These are phyloP conservation scores for Ormyrus labotus DNA, from an alignment of 2,888 invertebrate genomes.

Conservation along the genomic window DNA sequence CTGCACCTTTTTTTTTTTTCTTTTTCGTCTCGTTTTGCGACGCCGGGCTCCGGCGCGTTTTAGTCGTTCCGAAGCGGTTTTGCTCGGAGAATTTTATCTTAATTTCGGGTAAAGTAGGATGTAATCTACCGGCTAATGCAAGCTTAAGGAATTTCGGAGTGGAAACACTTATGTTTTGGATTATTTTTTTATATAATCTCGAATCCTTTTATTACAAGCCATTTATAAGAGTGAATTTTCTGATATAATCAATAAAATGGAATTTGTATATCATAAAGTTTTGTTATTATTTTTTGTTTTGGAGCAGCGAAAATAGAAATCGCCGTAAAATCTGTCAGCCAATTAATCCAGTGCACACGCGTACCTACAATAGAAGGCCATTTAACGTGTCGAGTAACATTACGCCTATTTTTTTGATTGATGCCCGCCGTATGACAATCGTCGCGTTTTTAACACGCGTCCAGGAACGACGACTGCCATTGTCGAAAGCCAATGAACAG, in stretches of 20 bases:
- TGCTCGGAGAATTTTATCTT: too few relatives aligned
- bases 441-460: background rate
- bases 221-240: too few relatives aligned
- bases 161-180: too few relatives aligned
- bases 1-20: background rate
- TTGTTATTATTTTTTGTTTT: background rate
- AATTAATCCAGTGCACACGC: constrained; percentile 3
- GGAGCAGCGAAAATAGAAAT: background rate
- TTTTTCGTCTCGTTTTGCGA: background rate
- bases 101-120: too few relatives aligned
- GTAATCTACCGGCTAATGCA: too few relatives aligned
- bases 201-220: too few relatives aligned
- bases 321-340: constrained; percentile 3
- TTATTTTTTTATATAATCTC: too few relatives aligned
- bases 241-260: background rate
- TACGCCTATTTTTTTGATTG: constrained; percentile 25
- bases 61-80: background rate
- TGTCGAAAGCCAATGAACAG: background rate
- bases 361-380: constrained; percentile 13
- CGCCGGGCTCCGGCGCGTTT: background rate
- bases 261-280: background rate
- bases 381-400: constrained; percentile 48
- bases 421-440: constrained; percentile 22
- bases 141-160: too few relatives aligned
- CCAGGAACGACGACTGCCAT: constrained; percentile 13